Evolutionary conservation across 2,113 vertebrate genomes (phyloP), one percentile per base, ranked within the genome.

Genomic region (Bambusicola thoracicus): DNA sequence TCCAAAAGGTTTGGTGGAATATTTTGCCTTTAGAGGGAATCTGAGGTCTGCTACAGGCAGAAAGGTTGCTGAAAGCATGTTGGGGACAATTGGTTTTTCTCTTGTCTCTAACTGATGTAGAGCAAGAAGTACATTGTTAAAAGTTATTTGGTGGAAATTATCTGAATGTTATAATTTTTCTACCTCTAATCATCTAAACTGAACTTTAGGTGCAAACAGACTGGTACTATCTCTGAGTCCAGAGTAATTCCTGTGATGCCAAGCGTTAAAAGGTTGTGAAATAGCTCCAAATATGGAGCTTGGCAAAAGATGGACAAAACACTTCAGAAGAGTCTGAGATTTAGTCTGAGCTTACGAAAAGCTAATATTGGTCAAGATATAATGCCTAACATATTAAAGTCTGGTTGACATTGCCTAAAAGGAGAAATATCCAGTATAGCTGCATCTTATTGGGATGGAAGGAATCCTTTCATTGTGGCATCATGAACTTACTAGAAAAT

Each of bases 401-500:
- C 7, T 36, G 2, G 8, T 41, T 12, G 43, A 8, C 7, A 32
- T 32, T 24, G 27, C 12, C 8, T 65, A 29, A 88, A 21, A 82
- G 41, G 56, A 70, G 30, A 78, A 62, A 2, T n/a, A 38, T 16
- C 22, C 20, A 29, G 6, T 7, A 40, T 8, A 72, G 4, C 19
- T 8, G 5, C 20, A 20, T n/a, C 7, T 61, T 32, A n/a, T 2
- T 14, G 36, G 43, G 40, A 72, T 2, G 29, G 21, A 67, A 46
- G 30, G 41, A 22, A 4, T 17, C 0, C 13, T 68, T 91, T 67
- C 20, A 6, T 61, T 67, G 36, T 18, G 10, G 2, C 15, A 16
- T 51, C 5, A 36, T 22, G 62, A 77, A 73, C 85, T 78, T 70
- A 8, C 59, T 92, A n/a, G 20, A 73, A 95, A 79, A 92, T 40